These are phyloP conservation scores for Sturnira hondurensis DNA, from an alignment of 2,113 vertebrate genomes.

Conservation along the genomic window DNA sequence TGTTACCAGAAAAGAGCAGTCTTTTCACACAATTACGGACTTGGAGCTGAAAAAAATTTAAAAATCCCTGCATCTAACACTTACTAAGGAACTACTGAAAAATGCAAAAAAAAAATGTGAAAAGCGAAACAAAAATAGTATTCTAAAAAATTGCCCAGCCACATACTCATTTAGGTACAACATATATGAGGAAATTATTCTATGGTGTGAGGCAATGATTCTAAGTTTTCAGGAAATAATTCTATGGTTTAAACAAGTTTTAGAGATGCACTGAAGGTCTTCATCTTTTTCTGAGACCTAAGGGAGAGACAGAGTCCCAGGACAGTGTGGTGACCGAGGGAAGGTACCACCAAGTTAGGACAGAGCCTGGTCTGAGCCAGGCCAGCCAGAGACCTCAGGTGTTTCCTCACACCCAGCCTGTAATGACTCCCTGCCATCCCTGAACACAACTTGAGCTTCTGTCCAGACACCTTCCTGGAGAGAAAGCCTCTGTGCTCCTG, in stretches of 20 bases:
- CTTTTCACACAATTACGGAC: neutral
- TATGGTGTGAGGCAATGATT: neutral
- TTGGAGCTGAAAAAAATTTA: neutral
- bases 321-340: neutral
- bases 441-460: neutral
- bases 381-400: neutral
- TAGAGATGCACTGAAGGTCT: neutral
- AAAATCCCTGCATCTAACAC: neutral
- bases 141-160: neutral
- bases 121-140: neutral
- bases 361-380: neutral
- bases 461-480: neutral
- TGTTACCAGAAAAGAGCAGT: neutral
- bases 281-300: neutral
- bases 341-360: neutral
- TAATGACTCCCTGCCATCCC: neutral
- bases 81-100: neutral
- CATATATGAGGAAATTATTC: neutral
- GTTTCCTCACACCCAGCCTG: neutral
- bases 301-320: neutral
- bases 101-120: neutral
- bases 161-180: neutral
- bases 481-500: neutral
- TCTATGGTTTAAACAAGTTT: neutral
- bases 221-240: neutral